Evolutionary conservation across 2,888 invertebrate genomes (phyloP).

Genomic region (Brachyptera putata): DNA sequence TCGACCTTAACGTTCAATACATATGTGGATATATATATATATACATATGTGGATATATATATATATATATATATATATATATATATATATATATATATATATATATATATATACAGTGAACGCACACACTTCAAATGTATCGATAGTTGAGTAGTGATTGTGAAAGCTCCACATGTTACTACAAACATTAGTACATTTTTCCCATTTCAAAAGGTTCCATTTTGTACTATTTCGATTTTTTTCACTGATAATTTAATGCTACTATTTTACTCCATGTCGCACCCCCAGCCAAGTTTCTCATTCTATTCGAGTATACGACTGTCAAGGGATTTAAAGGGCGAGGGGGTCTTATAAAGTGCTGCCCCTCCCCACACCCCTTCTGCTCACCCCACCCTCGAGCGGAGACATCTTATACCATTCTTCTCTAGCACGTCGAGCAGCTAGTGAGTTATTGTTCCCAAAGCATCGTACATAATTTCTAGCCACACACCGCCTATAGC

Average conservation of each 20-base stretch:
- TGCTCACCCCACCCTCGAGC: background rate
- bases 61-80: too few relatives aligned
- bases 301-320: conserved; percentile 14
- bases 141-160: too few relatives aligned
- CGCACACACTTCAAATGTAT: too few relatives aligned
- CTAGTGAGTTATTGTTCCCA: conserved; percentile 48
- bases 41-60: too few relatives aligned
- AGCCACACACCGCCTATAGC: conserved; percentile 37
- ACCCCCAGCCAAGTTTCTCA: conserved; percentile 5
- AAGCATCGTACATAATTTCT: conserved; percentile 51
- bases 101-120: too few relatives aligned
- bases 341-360: conserved; percentile 19
- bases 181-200: too few relatives aligned
- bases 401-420: conserved; percentile 23
- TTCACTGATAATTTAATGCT: background rate
- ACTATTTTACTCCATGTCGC: background rate
- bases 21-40: too few relatives aligned
- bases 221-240: too few relatives aligned
- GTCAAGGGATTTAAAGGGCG: conserved; percentile 16
- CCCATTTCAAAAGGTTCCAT: too few relatives aligned
- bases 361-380: conserved; percentile 1
- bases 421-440: conserved; percentile 45
- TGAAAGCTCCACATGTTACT: too few relatives aligned
- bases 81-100: too few relatives aligned
- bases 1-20: too few relatives aligned